Evolutionary conservation across 2,113 vertebrate species (phyloP).

Genomic region (Fregetta grallaria): DNA sequence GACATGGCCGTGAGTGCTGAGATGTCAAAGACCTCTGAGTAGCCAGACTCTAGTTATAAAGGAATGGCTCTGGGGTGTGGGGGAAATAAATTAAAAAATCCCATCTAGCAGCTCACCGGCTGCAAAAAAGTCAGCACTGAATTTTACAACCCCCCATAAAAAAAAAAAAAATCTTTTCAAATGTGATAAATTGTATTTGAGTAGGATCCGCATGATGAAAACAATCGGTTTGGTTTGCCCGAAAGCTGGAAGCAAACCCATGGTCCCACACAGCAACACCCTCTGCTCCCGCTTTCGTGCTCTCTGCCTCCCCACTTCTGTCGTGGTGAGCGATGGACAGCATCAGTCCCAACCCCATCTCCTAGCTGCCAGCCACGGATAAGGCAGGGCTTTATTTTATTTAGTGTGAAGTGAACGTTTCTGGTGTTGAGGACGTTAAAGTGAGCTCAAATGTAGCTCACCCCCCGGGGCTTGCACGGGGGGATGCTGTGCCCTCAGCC

Average conservation of each 20-base stretch:
- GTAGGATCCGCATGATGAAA: neutral
- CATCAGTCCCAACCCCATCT: neutral
- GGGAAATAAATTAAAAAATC: neutral
- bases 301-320: neutral
- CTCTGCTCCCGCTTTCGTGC: neutral
- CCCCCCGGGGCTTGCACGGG: neutral
- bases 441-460: neutral
- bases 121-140: neutral
- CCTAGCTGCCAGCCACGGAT: neutral
- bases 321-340: neutral
- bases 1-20: neutral
- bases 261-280: rapidly evolving
- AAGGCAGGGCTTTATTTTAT: neutral
- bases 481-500: neutral
- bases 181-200: neutral
- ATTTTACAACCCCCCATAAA: neutral
- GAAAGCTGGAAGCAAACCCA: neutral
- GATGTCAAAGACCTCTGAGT: neutral
- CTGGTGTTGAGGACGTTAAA: neutral
- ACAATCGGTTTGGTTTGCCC: rapidly evolving
- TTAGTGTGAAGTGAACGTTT: neutral
- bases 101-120: neutral
- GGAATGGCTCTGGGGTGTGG: neutral
- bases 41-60: neutral
- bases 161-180: neutral